phyloP scores from a whole-genome alignment of 1,140 invertebrate species.

The Apis cerana region DNA sequence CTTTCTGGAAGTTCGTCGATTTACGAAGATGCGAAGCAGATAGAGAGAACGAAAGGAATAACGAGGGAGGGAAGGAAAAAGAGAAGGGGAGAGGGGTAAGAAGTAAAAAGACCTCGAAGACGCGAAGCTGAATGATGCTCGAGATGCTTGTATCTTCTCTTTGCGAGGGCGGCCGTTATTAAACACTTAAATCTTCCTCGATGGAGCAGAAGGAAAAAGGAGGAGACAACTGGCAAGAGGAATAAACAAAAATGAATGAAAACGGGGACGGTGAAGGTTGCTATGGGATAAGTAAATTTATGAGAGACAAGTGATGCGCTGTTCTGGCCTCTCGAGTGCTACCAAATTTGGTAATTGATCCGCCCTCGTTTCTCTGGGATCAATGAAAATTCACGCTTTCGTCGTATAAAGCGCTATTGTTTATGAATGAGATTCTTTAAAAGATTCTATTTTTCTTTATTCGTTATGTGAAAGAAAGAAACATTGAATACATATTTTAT shows the following conservation, averaged over 20 bases:
- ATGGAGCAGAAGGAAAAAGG: slow-evolving; percentile 43
- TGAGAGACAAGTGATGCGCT: slow-evolving; percentile 46
- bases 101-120: slow-evolving; percentile 42
- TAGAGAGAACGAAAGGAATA: slow-evolving; percentile 3
- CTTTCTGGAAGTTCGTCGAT: slow-evolving; percentile 50
- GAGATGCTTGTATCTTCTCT: slow-evolving; percentile 51
- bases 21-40: slow-evolving; percentile 1
- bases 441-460: too few species aligned
- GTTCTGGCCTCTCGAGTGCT: slow-evolving; percentile 26
- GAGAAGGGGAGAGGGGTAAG: slow-evolving; percentile 1
- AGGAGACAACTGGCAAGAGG: slow-evolving; percentile 11
- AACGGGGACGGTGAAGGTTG: slow-evolving; percentile 10
- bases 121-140: slow-evolving; percentile 53
- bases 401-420: background rate
- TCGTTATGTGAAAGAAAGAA: too few species aligned
- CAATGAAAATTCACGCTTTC: background rate
- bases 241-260: slow-evolving; percentile 45
- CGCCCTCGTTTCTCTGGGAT: background rate
- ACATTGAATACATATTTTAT: too few species aligned
- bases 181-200: slow-evolving; percentile 75
- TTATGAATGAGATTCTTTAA: background rate
- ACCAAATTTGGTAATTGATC: slow-evolving; percentile 59
- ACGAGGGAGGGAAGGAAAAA: background rate
- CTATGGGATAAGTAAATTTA: slow-evolving; percentile 60
- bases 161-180: slow-evolving; percentile 67